Conservation (phyloP, 2,113 vertebrate genomes). For the Oreotrochilus melanogaster region DNA sequence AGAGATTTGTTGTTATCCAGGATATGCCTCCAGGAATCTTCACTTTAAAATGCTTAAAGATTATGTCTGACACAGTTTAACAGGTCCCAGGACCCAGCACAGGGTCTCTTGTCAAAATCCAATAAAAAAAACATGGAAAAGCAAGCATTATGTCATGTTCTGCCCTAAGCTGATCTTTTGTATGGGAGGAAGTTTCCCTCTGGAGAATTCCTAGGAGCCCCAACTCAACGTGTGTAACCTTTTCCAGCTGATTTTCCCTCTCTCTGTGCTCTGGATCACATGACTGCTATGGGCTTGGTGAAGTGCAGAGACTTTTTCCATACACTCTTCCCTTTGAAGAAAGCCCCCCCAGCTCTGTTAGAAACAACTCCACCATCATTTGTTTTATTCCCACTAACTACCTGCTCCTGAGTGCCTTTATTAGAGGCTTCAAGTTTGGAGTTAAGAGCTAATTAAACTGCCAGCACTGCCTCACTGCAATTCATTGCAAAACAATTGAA, state of each 20-base stretch:
- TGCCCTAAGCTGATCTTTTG: not conserved
- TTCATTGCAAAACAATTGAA: not conserved
- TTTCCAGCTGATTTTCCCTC: not conserved
- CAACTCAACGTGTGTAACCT: not conserved
- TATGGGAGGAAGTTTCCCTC: not conserved
- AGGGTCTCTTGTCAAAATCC: not conserved
- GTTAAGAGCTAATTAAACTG: conserved; percentile 16
- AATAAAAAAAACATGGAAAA: not conserved
- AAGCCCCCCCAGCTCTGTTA: not conserved
- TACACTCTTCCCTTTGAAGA: not conserved
- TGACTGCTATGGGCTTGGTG: not conserved
- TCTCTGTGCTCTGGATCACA: not conserved
- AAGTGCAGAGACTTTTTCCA: not conserved
- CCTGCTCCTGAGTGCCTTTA: not conserved
- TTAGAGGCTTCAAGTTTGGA: not conserved
- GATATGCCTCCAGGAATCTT: not conserved
- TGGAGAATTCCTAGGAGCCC: not conserved
- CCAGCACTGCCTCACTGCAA: not conserved
- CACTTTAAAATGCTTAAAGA: not conserved
- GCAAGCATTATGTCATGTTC: not conserved
- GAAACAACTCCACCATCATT: not conserved
- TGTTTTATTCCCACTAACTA: not conserved
- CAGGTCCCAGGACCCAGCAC: not conserved
- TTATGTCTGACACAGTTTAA: not conserved
- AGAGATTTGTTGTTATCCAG: not conserved